Conservation (phyloP, 2,888 invertebrate genomes). For the Brachypalpus laphriformis region DNA sequence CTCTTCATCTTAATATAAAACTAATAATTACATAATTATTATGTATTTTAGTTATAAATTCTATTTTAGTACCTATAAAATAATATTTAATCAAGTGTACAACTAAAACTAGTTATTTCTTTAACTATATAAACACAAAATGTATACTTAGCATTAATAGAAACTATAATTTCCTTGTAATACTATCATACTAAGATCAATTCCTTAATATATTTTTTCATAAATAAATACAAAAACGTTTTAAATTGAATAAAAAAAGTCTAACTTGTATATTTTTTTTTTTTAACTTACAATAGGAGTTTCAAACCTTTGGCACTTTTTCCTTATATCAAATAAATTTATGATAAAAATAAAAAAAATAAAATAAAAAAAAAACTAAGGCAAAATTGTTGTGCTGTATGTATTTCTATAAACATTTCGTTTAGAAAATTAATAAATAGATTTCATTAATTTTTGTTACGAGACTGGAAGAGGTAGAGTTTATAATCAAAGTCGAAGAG, state of each 20-base stretch:
- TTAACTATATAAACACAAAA: background rate
- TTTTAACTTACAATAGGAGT: slow-evolving; percentile 63
- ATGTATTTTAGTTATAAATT: slow-evolving; percentile 21
- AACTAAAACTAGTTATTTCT: slow-evolving; percentile 14
- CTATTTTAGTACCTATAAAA: background rate
- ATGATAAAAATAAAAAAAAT: slow-evolving; percentile 67
- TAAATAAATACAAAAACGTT: slow-evolving; percentile 33
- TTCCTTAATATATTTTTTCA: background rate
- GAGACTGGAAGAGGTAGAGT: slow-evolving; percentile 2
- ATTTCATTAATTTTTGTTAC: background rate
- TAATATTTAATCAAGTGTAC: slow-evolving; percentile 31
- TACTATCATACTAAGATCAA: slow-evolving; percentile 58
- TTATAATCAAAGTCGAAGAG: background rate
- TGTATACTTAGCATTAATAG: slow-evolving; percentile 54
- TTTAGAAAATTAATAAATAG: slow-evolving; percentile 14
- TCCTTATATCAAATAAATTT: slow-evolving; percentile 37
- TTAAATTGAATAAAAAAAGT: background rate
- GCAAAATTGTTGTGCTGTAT: slow-evolving; percentile 23
- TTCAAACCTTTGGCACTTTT: slow-evolving; percentile 75
- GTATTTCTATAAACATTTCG: background rate
- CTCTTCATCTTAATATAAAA: slow-evolving; percentile 15
- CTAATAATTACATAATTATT: slow-evolving; percentile 44
- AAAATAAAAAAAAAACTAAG: slow-evolving; percentile 62
- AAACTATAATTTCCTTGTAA: slow-evolving; percentile 65
- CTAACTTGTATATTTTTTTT: slow-evolving; percentile 16